These are phyloP conservation scores for Microchirus variegatus DNA, from an alignment of 2,797 vertebrate genomes.

Conservation along the genomic window DNA sequence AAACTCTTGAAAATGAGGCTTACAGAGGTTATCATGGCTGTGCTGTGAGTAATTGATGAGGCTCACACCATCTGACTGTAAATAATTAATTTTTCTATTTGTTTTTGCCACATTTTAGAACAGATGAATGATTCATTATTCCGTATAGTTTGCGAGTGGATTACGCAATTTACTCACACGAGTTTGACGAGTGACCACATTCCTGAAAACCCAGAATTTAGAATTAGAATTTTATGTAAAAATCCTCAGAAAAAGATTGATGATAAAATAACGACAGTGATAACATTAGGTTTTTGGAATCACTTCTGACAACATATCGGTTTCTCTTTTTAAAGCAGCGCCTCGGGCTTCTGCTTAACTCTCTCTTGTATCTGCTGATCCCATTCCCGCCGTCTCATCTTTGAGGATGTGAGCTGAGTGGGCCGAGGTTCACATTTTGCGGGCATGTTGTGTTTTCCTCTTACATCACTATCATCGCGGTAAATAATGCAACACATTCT, in stretches of 20 bases:
- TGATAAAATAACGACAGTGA: slow-evolving; percentile 38
- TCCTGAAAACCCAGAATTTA: not conserved
- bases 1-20: slow-evolving; percentile 22
- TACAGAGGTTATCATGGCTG: slow-evolving; percentile 18
- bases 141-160: not conserved
- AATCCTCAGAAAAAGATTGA: slow-evolving; percentile 16
- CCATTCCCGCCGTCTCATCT: slow-evolving; percentile 46
- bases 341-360: slow-evolving; percentile 56
- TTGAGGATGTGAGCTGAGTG: slow-evolving; percentile 44
- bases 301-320: slow-evolving; percentile 58
- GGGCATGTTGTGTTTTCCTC: slow-evolving; percentile 35
- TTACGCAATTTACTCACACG: not conserved
- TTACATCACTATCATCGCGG: slow-evolving; percentile 55
- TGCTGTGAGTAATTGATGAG: slow-evolving; percentile 9
- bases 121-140: not conserved
- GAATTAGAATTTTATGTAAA: slow-evolving; percentile 12
- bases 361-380: slow-evolving; percentile 55
- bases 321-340: slow-evolving; percentile 59
- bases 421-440: slow-evolving; percentile 34
- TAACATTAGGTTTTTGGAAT: slow-evolving; percentile 56
- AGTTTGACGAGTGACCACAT: slow-evolving; percentile 6
- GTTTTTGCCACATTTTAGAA: not conserved
- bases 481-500: slow-evolving; percentile 74
- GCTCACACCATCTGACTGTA: not conserved
- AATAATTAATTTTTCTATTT: slow-evolving; percentile 3